Conservation (phyloP, 2,888 invertebrate genomes). For the Taphrorychus bicolor region DNA sequence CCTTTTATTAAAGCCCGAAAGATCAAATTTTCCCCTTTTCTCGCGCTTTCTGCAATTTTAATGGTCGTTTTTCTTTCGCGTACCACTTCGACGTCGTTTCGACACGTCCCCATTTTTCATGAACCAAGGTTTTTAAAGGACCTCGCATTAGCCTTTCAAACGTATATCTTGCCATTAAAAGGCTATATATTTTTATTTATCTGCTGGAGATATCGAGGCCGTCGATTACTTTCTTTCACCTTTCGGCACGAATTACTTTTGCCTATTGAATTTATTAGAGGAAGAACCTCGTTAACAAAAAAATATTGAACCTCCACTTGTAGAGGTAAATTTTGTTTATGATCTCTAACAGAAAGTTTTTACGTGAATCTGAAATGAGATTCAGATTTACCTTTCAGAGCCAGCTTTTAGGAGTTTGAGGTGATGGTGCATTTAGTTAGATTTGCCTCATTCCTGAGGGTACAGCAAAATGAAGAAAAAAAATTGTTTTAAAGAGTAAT, state of each 20-base stretch:
- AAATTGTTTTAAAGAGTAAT: too few species aligned
- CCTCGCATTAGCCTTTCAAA: conserved; percentile 47
- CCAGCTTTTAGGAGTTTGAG: too few species aligned
- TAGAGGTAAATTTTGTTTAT: too few species aligned
- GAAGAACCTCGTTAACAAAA: background rate
- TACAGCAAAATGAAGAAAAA: too few species aligned
- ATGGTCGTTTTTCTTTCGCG: conserved; percentile 24
- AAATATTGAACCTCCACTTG: background rate
- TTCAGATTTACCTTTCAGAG: too few species aligned
- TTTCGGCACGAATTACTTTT: conserved; percentile 15
- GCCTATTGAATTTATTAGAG: conserved; percentile 14
- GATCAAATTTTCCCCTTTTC: conserved; percentile 12
- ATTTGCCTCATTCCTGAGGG: too few species aligned
- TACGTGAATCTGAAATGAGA: too few species aligned
- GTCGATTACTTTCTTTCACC: conserved; percentile 34
- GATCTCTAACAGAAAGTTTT: too few species aligned
- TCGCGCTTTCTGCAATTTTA: conserved; percentile 4
- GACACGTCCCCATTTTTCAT: conserved; percentile 30
- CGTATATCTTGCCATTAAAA: conserved; percentile 53
- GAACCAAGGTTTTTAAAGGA: conserved; percentile 29
- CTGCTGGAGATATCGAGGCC: conserved; percentile 33
- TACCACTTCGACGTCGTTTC: conserved; percentile 18
- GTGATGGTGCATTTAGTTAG: too few species aligned
- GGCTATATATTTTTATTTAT: conserved; percentile 55
- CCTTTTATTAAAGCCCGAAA: conserved; percentile 13